Evolutionary conservation across 1,140 invertebrate species (phyloP).

Genomic region (Acromyrmex heyeri): DNA sequence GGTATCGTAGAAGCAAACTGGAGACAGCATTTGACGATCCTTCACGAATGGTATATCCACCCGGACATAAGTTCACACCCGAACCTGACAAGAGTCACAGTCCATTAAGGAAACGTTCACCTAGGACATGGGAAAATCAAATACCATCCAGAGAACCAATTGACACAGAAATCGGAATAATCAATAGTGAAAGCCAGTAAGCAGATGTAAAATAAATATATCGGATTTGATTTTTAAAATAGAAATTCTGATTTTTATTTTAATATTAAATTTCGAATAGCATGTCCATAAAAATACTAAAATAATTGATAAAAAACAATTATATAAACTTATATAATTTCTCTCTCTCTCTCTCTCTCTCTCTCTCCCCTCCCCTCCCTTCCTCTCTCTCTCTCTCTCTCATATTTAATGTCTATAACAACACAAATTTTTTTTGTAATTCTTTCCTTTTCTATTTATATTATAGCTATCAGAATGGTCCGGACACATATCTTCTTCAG

Average conservation of each 20-base stretch:
- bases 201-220: constrained; percentile 78
- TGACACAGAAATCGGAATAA: constrained; percentile 93
- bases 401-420: neutral
- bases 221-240: neutral
- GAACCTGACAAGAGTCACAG: constrained; percentile 88
- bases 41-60: constrained; percentile 97
- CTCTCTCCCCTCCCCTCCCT: no score
- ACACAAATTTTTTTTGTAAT: neutral
- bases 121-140: constrained; percentile 89
- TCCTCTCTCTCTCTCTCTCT: no score
- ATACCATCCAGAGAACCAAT: constrained; percentile 92
- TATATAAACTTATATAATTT: neutral
- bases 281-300: neutral
- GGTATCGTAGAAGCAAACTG: constrained; percentile 93
- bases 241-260: constrained; percentile 13
- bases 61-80: constrained; percentile 93
- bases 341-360: neutral
- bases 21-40: constrained; percentile 95
- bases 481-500: constrained; percentile 97
- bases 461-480: constrained; percentile 96
- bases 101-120: constrained; percentile 85
- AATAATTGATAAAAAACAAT: neutral
- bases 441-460: constrained; percentile 26
- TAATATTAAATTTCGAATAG: neutral
- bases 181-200: constrained; percentile 95